A percentile compares a stretch with the other conserved stretches of the same genome.
These are phyloP conservation scores for Synaphobranchus kaupii DNA, from an alignment of 2,797 vertebrate genomes.

Conservation along the genomic window DNA sequence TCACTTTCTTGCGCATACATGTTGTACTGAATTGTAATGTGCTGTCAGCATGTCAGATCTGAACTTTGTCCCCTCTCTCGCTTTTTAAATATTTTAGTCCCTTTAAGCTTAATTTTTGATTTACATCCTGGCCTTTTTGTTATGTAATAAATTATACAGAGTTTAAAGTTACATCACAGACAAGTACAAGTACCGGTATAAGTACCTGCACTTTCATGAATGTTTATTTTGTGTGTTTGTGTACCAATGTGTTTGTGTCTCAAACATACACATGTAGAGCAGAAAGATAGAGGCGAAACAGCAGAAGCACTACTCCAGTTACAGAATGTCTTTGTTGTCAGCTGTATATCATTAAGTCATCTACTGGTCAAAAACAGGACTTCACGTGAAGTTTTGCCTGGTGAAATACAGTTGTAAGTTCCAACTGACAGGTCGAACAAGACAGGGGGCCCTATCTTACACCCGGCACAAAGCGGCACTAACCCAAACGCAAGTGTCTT, in stretches of 20 bases:
- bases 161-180: neutral
- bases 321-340: neutral
- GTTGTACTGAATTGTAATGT: neutral
- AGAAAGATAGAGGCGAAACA: neutral
- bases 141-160: neutral
- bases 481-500: too few relatives aligned
- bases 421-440: neutral
- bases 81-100: neutral
- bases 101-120: neutral
- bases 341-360: neutral
- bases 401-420: neutral
- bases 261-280: neutral
- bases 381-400: neutral
- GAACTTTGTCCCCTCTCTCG: neutral
- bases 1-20: neutral
- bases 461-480: too few relatives aligned
- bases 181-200: neutral
- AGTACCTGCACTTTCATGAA: neutral
- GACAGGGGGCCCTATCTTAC: too few relatives aligned
- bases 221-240: neutral
- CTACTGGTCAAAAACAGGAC: neutral
- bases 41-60: neutral
- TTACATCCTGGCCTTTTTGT: neutral
- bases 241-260: neutral
- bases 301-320: neutral